Conservation (phyloP, 2,113 vertebrate species). For the Ariopsis seemanni region DNA sequence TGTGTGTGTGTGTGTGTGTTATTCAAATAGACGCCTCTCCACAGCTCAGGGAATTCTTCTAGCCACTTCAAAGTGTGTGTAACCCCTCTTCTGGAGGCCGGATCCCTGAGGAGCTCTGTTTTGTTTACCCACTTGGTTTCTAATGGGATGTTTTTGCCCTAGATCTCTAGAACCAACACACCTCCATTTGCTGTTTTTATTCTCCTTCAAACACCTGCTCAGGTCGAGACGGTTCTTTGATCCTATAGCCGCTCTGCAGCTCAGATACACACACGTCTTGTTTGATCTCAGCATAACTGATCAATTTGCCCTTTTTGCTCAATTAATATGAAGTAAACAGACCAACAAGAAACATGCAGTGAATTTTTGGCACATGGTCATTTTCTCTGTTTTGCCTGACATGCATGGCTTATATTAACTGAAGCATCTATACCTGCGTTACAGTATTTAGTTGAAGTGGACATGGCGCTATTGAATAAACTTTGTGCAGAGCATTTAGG, state of each 20-base stretch:
- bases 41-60: conserved; percentile 66
- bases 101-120: conserved; percentile 69
- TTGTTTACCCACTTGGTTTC: conserved; percentile 72
- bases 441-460: neutral
- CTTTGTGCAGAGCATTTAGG: neutral
- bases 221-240: conserved; percentile 45
- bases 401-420: neutral
- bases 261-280: neutral
- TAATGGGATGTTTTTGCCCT: conserved; percentile 71
- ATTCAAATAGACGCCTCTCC: conserved; percentile 72
- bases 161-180: conserved; percentile 49
- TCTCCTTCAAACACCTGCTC: conserved; percentile 50
- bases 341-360: conserved; percentile 15
- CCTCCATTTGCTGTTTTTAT: conserved; percentile 38
- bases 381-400: neutral
- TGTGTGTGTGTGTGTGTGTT: conserved; percentile 61
- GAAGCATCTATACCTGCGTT: neutral
- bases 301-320: conserved; percentile 41
- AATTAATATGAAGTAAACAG: conserved; percentile 42
- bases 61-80: conserved; percentile 72
- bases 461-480: neutral
- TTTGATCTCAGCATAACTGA: conserved; percentile 45
- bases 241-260: conserved; percentile 40
- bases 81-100: conserved; percentile 62
- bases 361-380: conserved; percentile 26